These are phyloP conservation scores for Zaprionus lachaisei DNA, from an alignment of 1,140 invertebrate genomes.

Conservation along the genomic window DNA sequence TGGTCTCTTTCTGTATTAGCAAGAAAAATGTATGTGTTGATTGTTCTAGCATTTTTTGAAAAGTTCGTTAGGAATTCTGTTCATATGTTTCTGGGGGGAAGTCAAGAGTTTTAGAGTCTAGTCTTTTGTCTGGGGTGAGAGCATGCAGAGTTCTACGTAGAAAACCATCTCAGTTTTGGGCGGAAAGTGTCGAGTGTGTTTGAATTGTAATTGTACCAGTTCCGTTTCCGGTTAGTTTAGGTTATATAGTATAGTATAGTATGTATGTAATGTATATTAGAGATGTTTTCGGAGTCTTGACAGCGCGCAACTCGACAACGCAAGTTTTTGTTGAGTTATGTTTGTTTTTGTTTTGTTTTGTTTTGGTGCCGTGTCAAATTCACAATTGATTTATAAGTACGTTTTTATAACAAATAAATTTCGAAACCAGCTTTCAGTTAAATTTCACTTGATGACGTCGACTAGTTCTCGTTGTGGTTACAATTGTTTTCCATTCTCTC, in stretches of 20 bases:
- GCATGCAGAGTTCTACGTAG: slow-evolving; percentile 45
- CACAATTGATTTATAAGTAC: slow-evolving; percentile 59
- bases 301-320: slow-evolving; percentile 41
- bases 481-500: slow-evolving; percentile 28
- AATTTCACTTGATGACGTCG: slow-evolving; percentile 70
- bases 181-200: slow-evolving; percentile 75
- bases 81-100: slow-evolving; percentile 34
- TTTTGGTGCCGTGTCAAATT: slow-evolving; percentile 55
- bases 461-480: slow-evolving; percentile 69
- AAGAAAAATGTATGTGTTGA: slow-evolving; percentile 72
- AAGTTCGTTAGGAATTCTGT: slow-evolving; percentile 71
- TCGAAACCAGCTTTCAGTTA: slow-evolving; percentile 79
- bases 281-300: slow-evolving; percentile 34
- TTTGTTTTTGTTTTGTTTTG: neutral
- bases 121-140: slow-evolving; percentile 62
- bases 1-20: slow-evolving; percentile 60
- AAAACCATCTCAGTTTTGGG: slow-evolving; percentile 53
- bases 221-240: slow-evolving; percentile 43
- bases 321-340: neutral
- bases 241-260: slow-evolving; percentile 15
- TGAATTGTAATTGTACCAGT: slow-evolving; percentile 34
- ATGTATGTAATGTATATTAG: slow-evolving; percentile 6
- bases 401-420: slow-evolving; percentile 65
- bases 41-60: slow-evolving; percentile 80
- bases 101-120: slow-evolving; percentile 43